These are phyloP conservation scores for Phoenicopterus ruber DNA, from an alignment of 2,113 vertebrate species.

Conservation along the genomic window DNA sequence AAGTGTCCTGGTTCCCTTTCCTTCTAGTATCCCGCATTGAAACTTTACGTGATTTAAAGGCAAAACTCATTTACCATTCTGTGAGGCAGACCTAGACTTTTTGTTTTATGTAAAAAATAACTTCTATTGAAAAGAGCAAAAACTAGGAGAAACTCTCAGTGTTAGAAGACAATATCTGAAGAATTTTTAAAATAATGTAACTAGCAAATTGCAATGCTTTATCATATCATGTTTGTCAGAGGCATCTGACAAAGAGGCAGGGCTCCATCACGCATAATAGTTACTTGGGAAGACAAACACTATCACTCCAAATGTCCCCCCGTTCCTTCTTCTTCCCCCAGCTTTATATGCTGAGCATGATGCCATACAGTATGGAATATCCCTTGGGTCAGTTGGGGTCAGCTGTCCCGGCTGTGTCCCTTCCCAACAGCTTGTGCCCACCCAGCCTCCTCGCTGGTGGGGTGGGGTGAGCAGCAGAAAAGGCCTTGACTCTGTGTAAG, in stretches of 20 bases:
- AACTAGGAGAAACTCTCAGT: not conserved
- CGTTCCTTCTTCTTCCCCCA: not conserved
- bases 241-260: not conserved
- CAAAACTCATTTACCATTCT: not conserved
- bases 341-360: not conserved
- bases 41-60: not conserved
- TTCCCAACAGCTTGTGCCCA: not conserved
- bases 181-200: not conserved
- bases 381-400: not conserved
- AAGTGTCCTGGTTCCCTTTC: not conserved
- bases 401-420: not conserved
- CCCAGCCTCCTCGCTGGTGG: accelerated
- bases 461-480: not conserved
- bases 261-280: not conserved
- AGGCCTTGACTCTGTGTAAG: not conserved
- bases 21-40: not conserved
- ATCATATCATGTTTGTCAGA: not conserved
- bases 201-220: not conserved
- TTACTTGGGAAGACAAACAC: accelerated
- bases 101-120: not conserved
- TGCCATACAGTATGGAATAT: not conserved
- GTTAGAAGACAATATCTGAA: not conserved
- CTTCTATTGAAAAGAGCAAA: not conserved
- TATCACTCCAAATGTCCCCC: not conserved
- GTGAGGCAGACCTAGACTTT: not conserved